Evolutionary conservation across 2,888 invertebrate genomes (phyloP), one percentile per base, ranked within the genome.

Genomic region (Melikaiella ostensackeni): DNA sequence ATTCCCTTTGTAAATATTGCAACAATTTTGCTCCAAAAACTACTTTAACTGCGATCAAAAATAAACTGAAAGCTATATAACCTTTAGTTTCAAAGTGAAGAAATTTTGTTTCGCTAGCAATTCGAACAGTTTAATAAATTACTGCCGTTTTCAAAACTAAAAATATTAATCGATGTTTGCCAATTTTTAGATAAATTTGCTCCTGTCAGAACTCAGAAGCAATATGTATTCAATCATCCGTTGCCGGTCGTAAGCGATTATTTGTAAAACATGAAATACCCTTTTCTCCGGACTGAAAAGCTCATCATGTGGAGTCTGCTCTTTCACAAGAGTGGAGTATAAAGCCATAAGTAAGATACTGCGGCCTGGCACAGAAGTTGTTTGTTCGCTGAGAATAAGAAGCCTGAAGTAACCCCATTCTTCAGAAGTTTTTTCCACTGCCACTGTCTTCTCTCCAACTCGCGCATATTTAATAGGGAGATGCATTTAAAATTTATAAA

Each of bases 371-470:
- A 75, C 61, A 78, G 74, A 77, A 77, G 77, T 77, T 81, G 80
- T 82, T 84, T 82, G 82, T 79, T 76, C 75, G 76, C 70, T 59
- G 33, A 64, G 74, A 70, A 78, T 74, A 66, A 63, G 77, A 62
- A 77, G 77, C 38, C 61, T 59, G 64, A 75, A 81, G 79, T 64
- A 62, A 42, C 55, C 55, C 74, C 74, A 81, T 84, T 83, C 81
- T 81, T 84, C 77, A 81, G 70, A 76, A 83, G 77, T 80, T 79
- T 75, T 80, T 79, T 79, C 66, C 79, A 50, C 79, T 76, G 63
- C 35, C 74, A 75, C 77, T 78, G 75, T 38, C 74, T 75, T 35
- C 59, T 61, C 74, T 35, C 33, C 11, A 16, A 16, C 35, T 35
- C 27, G 6, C 33, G 59, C 35, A 77, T 70, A 57, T 77, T 75